Evolutionary conservation across 2,888 invertebrate species (phyloP), one percentile per base, ranked within the genome.

Genomic region (Nomada ruficornis): DNA sequence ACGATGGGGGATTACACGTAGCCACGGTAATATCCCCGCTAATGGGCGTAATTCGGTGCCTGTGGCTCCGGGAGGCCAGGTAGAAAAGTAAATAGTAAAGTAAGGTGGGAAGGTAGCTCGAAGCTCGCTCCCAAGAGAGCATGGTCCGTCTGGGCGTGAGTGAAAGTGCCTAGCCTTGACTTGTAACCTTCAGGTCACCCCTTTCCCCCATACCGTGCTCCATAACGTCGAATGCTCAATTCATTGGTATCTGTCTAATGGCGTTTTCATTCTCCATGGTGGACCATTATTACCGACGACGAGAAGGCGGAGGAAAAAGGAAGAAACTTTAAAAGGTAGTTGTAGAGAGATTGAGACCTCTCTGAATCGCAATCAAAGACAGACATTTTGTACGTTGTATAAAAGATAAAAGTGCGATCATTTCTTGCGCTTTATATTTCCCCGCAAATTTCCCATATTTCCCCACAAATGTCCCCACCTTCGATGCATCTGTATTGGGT

Each of bases 161-260:
- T 92, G 92, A 93, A 92, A 92, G 92, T 91, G 71, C 80, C 90
- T 90, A 93, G 93, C 93, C 93, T 93, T 93, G 93, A 93, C 92
- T 92, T 91, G 91, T 91, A 92, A 93, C 93, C 93, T 93, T 93
- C 92, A 91, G 86, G 85, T 79, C 80, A 83, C 78, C 80, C 79
- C 87, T 82, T 73, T 73, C 77, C 80, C 60, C 50, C 59, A 29
- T 18, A 23, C 63, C 52, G 44, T 60, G 77, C 71, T 64, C 79
- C 50, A 68, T 47, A 72, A 84, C 78, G 73, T 69, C 77, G 64
- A 76, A 77, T 71, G 79, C 80, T 77, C 80, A 68, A 87, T 80
- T 65, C 47, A 63, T 50, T 15, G 50, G 20, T 26, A 36, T 71
- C 54, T 42, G 59, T 64, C 73, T 72, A 77, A 77, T 36, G 36